Evolutionary conservation across 2,113 vertebrate species (phyloP).

Genomic region (Serilophus lunatus): DNA sequence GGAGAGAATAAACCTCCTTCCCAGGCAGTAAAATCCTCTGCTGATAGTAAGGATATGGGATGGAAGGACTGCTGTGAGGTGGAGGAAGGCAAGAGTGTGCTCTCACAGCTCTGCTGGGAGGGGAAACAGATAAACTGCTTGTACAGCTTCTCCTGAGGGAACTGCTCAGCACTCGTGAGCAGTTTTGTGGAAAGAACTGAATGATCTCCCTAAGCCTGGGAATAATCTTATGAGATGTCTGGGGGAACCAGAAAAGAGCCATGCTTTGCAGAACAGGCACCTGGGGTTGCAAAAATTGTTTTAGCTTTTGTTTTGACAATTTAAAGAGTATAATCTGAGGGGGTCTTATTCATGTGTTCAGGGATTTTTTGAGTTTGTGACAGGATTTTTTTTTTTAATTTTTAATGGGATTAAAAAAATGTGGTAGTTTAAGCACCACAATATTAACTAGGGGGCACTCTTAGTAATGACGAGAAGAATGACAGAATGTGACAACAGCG

Average conservation of each 20-base stretch:
- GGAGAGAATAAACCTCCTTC: background rate
- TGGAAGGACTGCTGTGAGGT: background rate
- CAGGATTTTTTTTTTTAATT: background rate
- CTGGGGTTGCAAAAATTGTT: background rate
- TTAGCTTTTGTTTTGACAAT: background rate
- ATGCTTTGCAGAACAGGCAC: background rate
- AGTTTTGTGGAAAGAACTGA: background rate
- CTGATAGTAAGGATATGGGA: background rate
- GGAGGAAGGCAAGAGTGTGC: background rate
- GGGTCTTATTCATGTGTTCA: background rate
- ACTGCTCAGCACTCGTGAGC: background rate
- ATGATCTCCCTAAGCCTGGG: fast-evolving
- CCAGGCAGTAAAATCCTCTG: background rate
- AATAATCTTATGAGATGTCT: background rate
- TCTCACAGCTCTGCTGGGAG: background rate
- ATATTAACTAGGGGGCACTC: too few species aligned
- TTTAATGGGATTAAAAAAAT: background rate
- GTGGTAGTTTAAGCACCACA: too few species aligned
- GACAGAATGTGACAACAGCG: too few species aligned
- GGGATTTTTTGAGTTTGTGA: background rate
- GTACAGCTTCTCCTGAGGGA: background rate
- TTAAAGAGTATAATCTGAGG: background rate
- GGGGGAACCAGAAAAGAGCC: background rate
- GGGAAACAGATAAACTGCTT: background rate
- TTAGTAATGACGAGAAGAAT: too few species aligned